A percentile compares a stretch with the other conserved stretches of the same genome.
Evolutionary conservation across 2,797 vertebrate species (phyloP).

Genomic region (Crypturellus tataupa): DNA sequence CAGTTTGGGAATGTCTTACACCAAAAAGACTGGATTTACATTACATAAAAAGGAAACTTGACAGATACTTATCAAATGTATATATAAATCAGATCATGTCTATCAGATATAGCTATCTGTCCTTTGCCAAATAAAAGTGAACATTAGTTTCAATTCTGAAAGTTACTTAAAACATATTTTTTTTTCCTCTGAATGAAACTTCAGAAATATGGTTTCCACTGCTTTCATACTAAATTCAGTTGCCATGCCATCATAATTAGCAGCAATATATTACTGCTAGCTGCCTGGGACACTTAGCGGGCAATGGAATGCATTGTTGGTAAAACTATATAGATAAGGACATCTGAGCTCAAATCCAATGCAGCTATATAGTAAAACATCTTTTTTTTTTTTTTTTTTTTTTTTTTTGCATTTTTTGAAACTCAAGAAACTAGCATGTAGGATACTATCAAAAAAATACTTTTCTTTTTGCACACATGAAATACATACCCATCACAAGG

Average conservation of each 20-base stretch:
- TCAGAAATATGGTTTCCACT: neutral
- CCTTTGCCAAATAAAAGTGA: neutral
- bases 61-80: neutral
- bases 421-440: neutral
- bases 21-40: neutral
- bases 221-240: neutral
- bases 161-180: neutral
- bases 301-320: neutral
- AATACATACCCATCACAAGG: neutral
- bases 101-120: neutral
- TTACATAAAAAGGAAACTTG: neutral
- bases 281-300: neutral
- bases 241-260: neutral
- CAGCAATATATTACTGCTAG: neutral
- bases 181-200: neutral
- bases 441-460: neutral
- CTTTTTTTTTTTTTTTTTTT: neutral
- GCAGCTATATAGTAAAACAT: neutral
- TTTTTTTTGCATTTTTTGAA: neutral
- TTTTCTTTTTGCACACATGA: neutral
- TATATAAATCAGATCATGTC: no score
- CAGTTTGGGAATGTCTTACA: neutral
- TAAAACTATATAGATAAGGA: neutral
- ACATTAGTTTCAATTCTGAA: neutral
- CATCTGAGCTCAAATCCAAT: neutral